These are phyloP conservation scores for Dicranocentrus wangi DNA, from an alignment of 2,888 invertebrate genomes.

Conservation along the genomic window DNA sequence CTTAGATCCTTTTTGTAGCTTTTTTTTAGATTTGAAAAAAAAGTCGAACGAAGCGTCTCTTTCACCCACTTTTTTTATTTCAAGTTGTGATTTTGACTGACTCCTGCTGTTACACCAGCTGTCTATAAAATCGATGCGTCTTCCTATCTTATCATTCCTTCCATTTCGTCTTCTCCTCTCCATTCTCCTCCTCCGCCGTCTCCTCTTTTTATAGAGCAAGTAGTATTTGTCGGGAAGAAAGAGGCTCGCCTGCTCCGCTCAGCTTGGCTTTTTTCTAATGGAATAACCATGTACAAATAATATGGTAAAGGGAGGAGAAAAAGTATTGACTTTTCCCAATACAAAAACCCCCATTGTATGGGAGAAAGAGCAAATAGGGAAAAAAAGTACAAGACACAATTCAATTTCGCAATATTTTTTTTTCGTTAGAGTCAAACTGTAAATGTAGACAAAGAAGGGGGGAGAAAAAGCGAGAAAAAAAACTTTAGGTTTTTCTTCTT, in stretches of 20 bases:
- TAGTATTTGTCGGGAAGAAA: too few species aligned
- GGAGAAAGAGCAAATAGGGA: slow-evolving; percentile 5
- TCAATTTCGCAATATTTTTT: slow-evolving; percentile 23
- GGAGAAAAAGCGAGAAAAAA: slow-evolving; percentile 1
- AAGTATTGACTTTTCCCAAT: slow-evolving; percentile 13
- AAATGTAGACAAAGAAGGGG: slow-evolving; percentile 8
- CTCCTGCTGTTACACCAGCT: slow-evolving; percentile 36
- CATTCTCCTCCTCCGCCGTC: neutral
- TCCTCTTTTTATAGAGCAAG: too few species aligned
- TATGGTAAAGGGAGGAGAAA: neutral
- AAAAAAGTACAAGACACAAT: slow-evolving; percentile 26
- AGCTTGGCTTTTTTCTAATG: too few species aligned
- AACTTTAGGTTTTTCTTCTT: too few species aligned
- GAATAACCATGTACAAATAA: slow-evolving; percentile 26
- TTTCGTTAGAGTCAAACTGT: slow-evolving; percentile 3
- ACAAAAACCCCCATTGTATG: slow-evolving; percentile 6
- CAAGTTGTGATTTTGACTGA: slow-evolving; percentile 37
- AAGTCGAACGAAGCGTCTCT: neutral
- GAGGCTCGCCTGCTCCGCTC: too few species aligned
- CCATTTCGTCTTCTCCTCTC: neutral
- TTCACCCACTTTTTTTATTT: neutral
- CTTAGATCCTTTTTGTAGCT: neutral
- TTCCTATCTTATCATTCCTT: slow-evolving; percentile 34
- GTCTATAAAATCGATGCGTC: slow-evolving; percentile 42
- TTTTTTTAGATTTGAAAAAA: neutral